Evolutionary conservation across 1,140 invertebrate species (phyloP).

Genomic region (Drosophila funebris): DNA sequence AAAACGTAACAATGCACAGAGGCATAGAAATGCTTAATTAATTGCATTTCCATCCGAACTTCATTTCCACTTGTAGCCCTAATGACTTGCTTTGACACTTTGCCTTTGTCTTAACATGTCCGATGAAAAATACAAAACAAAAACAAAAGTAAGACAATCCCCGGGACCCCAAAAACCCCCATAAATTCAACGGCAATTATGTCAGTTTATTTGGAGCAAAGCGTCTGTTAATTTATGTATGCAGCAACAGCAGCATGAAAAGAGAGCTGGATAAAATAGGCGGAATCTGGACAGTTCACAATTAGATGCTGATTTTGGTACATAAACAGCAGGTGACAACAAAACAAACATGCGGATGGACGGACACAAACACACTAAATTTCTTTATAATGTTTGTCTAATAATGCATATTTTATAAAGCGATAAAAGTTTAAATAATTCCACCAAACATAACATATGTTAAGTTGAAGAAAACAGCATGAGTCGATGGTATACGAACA

Average conservation of each 20-base stretch:
- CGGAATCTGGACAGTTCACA: constrained; percentile 69
- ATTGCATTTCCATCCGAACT: constrained; percentile 50
- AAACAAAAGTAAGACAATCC: constrained; percentile 28
- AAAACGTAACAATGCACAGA: constrained; percentile 46
- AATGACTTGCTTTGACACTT: constrained; percentile 82
- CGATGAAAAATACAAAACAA: constrained; percentile 27
- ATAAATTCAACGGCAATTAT: constrained; percentile 80
- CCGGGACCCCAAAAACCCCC: constrained; percentile 21
- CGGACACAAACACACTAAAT: not conserved
- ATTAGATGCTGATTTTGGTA: constrained; percentile 75
- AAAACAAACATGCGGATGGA: constrained; percentile 49
- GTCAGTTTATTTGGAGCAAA: constrained; percentile 82
- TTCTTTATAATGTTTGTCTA: constrained; percentile 60
- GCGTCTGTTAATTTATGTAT: constrained; percentile 73
- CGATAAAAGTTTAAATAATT: constrained; percentile 46
- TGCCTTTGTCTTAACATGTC: constrained; percentile 70
- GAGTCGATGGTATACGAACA: not conserved
- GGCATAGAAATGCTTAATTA: constrained; percentile 71
- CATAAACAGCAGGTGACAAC: constrained; percentile 79
- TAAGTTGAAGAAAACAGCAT: constrained; percentile 40
- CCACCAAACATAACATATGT: constrained; percentile 27
- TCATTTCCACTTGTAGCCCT: constrained; percentile 49
- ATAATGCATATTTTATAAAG: constrained; percentile 69
- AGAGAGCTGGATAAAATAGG: constrained; percentile 39
- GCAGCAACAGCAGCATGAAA: constrained; percentile 16